Conservation (phyloP, 2,888 invertebrate genomes). For the Ischnura elegans region DNA sequence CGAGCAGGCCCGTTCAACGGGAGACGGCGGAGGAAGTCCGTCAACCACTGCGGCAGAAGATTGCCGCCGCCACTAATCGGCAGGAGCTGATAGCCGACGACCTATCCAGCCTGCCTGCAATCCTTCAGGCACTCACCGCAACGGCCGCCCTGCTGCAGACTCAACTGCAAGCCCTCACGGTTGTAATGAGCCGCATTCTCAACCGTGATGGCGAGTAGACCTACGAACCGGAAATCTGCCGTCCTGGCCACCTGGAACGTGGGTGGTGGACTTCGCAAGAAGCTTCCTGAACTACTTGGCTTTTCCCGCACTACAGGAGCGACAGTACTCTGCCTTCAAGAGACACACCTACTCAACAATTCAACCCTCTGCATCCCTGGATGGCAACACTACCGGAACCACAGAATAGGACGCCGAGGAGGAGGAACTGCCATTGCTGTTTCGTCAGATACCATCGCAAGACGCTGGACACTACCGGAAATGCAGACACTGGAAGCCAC, state of each 20-base stretch:
- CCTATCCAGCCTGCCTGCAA: too few species aligned
- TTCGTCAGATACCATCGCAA: neutral
- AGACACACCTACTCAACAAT: slow-evolving; percentile 24
- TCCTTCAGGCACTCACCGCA: too few species aligned
- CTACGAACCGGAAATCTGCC: neutral
- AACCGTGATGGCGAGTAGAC: too few species aligned
- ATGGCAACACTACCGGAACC: slow-evolving; percentile 36
- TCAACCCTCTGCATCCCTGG: neutral
- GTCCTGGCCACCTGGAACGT: neutral
- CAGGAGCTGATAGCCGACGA: too few species aligned
- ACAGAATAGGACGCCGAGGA: neutral
- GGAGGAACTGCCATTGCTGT: slow-evolving; percentile 55
- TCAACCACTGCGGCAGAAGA: too few species aligned
- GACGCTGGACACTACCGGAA: neutral
- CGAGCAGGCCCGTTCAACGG: too few species aligned
- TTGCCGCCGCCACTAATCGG: too few species aligned
- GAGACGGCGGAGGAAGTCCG: too few species aligned
- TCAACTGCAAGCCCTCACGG: too few species aligned
- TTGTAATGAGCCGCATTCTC: too few species aligned
- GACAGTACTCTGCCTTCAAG: neutral
- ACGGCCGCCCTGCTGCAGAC: too few species aligned
- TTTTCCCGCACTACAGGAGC: neutral
- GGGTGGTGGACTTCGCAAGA: neutral
- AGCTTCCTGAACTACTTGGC: neutral
- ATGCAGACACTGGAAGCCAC: neutral